Base-by-base conservation (phyloP, 1,140 invertebrate genomes). In the Ectropis grisescens region DNA sequence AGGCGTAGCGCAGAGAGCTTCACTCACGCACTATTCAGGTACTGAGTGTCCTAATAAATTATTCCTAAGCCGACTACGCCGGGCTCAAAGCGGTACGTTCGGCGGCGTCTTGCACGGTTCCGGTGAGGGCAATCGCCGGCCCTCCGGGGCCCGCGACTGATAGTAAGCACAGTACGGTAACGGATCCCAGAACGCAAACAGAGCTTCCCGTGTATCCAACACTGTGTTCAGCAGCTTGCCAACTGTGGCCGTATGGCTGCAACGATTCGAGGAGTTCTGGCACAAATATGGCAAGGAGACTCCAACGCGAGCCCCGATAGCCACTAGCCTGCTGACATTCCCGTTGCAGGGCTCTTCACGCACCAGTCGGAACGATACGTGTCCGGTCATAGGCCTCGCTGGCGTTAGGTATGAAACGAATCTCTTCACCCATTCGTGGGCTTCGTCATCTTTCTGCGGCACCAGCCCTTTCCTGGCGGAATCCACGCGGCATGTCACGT, bases 111-210 rank as follows among this genome's bases (percentile, higher is more conserved):
- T 70, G 54, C 65, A 72, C 3, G 68, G 71, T 42, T 80, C 71
- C 10, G 67, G 72, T 1, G 66, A 55, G 4, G 62, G 68, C 27
- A 53, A 42, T 30, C 61, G 42, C 13, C 67, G 49, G 3, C 74
- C 61, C 19, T 92, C 86, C 0, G 91, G 90, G 41, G 90, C 66
- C 50, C 92, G 89, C 36, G 93, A 86, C 56, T 92, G 91, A 72
- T 93, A 93, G 55, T 92, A 93, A 1, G 90, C 91, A 50, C 90
- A 92, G 55, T 93, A 93, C 0, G 92, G 92, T 33, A 94, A 52
- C 0, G 91, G 92, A 55, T 94, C 92, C 91, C 91, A 93, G 47
- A 89, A 91, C 1, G 89, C 84, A 52, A 93, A 93, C 1, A 93
- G 70, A 0, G 90, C 90, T 56, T 93, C 90, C 5, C 90, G 82